Percentiles rank a stretch among this genome's conserved stretches.
Conservation (phyloP, 2,888 invertebrate species). For the Lasioglossum zephyrum region DNA sequence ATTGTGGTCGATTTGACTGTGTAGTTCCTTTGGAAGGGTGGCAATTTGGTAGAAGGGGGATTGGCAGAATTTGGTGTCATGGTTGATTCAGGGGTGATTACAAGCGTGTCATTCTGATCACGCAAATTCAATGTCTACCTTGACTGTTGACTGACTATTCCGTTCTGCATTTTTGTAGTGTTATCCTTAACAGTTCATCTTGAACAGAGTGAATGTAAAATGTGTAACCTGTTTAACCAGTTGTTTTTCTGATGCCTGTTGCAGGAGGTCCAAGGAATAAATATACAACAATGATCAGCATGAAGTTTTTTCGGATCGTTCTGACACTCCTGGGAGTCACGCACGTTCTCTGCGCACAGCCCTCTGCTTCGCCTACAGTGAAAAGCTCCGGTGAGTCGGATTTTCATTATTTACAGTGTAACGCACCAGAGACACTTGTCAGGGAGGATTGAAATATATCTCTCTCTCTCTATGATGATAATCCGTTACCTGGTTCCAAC, state of each 20-base stretch:
- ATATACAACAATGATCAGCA: constrained; percentile 75
- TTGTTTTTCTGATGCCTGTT: constrained; percentile 58
- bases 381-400: constrained; percentile 79
- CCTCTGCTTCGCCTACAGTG: constrained; percentile 78
- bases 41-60: neutral
- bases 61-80: neutral
- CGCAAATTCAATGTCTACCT: neutral
- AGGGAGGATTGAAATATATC: neutral
- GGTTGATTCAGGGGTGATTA: neutral
- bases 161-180: neutral
- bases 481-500: neutral
- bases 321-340: constrained; percentile 81
- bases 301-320: constrained; percentile 78
- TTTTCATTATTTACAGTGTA: neutral
- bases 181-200: neutral
- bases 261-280: constrained; percentile 79
- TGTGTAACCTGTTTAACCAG: neutral
- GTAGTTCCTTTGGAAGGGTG: neutral
- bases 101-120: neutral
- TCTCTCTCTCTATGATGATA: neutral
- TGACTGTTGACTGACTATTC: neutral
- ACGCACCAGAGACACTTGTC: neutral
- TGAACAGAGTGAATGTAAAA: neutral
- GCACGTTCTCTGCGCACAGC: constrained; percentile 78
- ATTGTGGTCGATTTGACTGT: neutral